Evolutionary conservation across 2,113 vertebrate genomes (phyloP), one percentile per base, ranked within the genome.

Genomic region (Oncorhynchus kisutch): DNA sequence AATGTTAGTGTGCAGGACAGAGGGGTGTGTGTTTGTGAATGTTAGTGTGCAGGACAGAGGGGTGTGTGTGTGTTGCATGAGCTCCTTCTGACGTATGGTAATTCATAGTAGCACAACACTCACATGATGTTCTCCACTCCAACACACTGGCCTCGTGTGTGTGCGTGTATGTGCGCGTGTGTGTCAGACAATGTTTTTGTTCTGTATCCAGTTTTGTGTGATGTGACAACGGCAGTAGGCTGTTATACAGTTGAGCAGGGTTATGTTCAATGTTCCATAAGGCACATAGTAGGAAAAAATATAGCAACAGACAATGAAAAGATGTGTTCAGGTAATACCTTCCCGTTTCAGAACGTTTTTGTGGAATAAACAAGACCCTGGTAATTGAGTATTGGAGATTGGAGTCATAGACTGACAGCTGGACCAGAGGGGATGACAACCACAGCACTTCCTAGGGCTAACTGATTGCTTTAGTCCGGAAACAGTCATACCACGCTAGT

Each of bases 401-500:
- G 16, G 16, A 54, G 39, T 45, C 39, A 45, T 2, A 12, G 39
- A 54, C 49, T 13, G 49, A 62, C 59, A 22, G 18, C 20, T 62
- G 18, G n/a, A 20, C n/a, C 18, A n/a, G 20, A 22, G n/a, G n/a
- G n/a, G 59, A 62, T 22, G 39, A 45, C 9, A n/a, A 22, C 59
- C 59, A 9, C 59, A 22, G 59, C 16, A 8, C 18, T 62, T 62
- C 59, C 59, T 62, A 9, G 59, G 18, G 59, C 59, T 62, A 22
- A 22, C n/a, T 62, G n/a, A 62, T 62, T 54, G 13, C 14, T 51
- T 16, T 24, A 64, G 60, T 76, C 34, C 39, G 62, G 45, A 71
- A 62, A 76, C 45, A 74, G 77, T 72, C 73, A 86, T 86, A 82
- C 77, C 65, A 75, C 78, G 80, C 83, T 75, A 81, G 82, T 85